Base-by-base conservation (phyloP, 2,113 vertebrate species). In the Plotosus lineatus region DNA sequence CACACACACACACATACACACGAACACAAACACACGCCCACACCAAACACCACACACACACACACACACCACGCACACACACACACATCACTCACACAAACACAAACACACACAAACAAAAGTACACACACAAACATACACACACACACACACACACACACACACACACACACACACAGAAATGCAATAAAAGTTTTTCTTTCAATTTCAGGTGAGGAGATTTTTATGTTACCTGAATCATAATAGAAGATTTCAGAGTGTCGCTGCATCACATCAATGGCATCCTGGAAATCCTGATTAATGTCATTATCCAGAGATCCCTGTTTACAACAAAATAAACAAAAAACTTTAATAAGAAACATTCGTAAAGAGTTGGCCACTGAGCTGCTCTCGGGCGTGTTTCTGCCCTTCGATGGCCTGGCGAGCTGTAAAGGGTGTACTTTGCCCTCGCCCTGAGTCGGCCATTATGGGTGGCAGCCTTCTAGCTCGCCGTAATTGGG, bases 241-340 rank as follows among this genome's bases (percentile, higher is more conserved):
- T 90, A 93, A 82, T 93, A 91, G 26, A 91, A 89, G 75, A 90
- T 89, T 21, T 89, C 74, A 3, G 96, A 97, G 85, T 98, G 94
- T n/a, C 95, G 93, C 66, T 95, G 94, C 88, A 99, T 90, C n/a
- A 98, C 93, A 72, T 99, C 96, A 14, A 98, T 94, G 0, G 96
- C 97, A 86, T 99, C 97, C 88, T 98, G 94, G 19, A 98, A 96
- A 55, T 95, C 93, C 80, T 97, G 95, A 81, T 95, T 95, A 55
- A 94, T 89, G 28, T 99, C 96, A 72, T 90, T 93, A 61, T 97
- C 94, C 81, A 91, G 46, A 87, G 92, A 93, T 77, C 75, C 92
- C 96, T 98, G 87, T 17, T 88, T 82, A 77, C 88, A 51, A 15
- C 19, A 8, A 53, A 77, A 60, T 9, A 1, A 60, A 71, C 46